These are phyloP conservation scores for Anaspis maculata DNA, from an alignment of 2,888 invertebrate genomes.

Conservation along the genomic window DNA sequence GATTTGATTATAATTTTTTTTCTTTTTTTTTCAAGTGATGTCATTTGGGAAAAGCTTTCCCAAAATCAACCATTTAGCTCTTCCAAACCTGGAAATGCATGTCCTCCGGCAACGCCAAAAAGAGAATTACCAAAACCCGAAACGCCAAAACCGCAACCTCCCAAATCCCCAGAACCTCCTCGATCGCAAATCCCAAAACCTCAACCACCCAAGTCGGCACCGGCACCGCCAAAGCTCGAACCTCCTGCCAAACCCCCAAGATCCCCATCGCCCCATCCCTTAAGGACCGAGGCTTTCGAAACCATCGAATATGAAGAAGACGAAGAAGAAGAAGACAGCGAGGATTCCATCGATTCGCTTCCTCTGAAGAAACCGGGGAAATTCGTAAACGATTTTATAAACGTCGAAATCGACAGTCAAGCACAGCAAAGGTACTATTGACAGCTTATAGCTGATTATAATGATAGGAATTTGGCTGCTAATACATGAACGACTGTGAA, in stretches of 20 bases:
- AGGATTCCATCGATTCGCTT: conserved; percentile 22
- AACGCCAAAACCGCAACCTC: conserved; percentile 18
- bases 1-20: conserved; percentile 20
- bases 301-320: conserved; percentile 30
- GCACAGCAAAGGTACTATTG: conserved; percentile 12
- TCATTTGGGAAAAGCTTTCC: conserved; percentile 25
- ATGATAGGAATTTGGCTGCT: background rate
- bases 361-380: conserved; percentile 14
- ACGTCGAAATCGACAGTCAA: conserved; percentile 18
- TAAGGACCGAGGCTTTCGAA: conserved; percentile 26
- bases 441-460: background rate
- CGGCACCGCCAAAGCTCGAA: conserved; percentile 14
- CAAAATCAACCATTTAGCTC: conserved; percentile 17
- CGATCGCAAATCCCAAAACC: conserved; percentile 1
- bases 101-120: conserved; percentile 21
- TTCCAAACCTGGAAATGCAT: conserved; percentile 4
- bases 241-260: conserved; percentile 28
- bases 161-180: no score
- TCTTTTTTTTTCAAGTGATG: conserved; percentile 29
- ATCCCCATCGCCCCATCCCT: conserved; percentile 35
- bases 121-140: conserved; percentile 20
- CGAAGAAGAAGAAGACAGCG: conserved; percentile 23
- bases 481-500: conserved; percentile 1
- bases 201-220: conserved; percentile 6
- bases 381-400: conserved; percentile 23